Conservation (phyloP, 2,113 vertebrate species). For the Meles meles region DNA sequence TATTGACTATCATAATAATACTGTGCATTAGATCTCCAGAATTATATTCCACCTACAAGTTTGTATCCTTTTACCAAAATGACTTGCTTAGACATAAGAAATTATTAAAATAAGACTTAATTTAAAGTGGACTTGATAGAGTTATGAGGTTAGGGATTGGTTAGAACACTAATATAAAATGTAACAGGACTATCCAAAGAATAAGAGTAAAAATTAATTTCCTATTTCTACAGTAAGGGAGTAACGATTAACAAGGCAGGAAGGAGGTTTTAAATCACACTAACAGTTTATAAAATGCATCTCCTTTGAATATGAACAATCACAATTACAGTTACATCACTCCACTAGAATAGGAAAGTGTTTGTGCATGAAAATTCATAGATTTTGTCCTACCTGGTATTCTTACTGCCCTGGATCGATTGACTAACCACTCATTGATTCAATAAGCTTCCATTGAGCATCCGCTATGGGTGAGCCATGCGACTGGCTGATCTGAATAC, state of each 20-base stretch:
- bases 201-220: neutral
- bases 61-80: neutral
- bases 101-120: neutral
- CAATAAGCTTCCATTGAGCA: neutral
- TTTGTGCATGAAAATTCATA: neutral
- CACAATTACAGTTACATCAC: neutral
- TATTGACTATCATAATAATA: neutral
- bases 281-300: neutral
- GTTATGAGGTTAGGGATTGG: rapidly evolving
- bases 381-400: neutral
- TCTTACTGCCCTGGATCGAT: neutral
- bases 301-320: neutral
- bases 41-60: neutral
- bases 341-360: neutral
- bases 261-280: neutral
- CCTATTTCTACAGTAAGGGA: neutral
- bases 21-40: neutral
- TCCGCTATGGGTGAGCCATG: neutral
- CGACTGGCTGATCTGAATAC: rapidly evolving
- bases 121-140: neutral
- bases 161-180: neutral
- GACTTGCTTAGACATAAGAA: neutral
- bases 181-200: neutral
- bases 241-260: neutral
- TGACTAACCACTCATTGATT: neutral